These are phyloP conservation scores for Pristiophorus japonicus DNA, from an alignment of 2,113 vertebrate genomes.

Conservation along the genomic window DNA sequence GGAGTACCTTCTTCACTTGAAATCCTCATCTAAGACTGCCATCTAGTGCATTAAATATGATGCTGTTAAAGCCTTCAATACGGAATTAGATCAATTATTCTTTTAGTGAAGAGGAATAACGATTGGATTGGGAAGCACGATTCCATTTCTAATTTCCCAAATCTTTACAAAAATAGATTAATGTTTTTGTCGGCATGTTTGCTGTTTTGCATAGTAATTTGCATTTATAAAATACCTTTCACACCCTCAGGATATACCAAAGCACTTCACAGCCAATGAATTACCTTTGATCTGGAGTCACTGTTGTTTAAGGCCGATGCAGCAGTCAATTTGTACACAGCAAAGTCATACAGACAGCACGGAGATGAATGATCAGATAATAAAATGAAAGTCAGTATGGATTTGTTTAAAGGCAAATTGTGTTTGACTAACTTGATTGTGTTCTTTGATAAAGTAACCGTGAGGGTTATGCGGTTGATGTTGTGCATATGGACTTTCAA, in stretches of 20 bases:
- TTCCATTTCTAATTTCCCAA: background rate
- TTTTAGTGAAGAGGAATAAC: background rate
- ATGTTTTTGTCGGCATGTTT: background rate
- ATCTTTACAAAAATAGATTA: background rate
- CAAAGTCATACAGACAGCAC: background rate
- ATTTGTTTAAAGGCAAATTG: no score
- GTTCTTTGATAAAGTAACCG: no score
- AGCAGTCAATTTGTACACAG: background rate
- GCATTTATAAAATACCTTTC: background rate
- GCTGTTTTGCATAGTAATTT: background rate
- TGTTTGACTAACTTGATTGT: no score
- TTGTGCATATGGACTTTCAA: no score
- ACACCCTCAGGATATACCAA: background rate
- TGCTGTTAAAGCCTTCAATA: no score
- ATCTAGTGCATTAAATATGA: background rate
- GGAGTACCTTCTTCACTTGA: background rate
- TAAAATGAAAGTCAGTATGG: no score
- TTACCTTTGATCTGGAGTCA: background rate
- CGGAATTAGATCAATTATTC: background rate
- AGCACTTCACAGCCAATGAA: background rate
- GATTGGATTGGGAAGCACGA: background rate
- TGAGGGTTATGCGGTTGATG: no score
- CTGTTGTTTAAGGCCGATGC: background rate
- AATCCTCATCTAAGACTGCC: background rate
- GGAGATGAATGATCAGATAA: background rate